Evolutionary conservation across 2,113 vertebrate species (phyloP).

Genomic region (Pithys albifrons): DNA sequence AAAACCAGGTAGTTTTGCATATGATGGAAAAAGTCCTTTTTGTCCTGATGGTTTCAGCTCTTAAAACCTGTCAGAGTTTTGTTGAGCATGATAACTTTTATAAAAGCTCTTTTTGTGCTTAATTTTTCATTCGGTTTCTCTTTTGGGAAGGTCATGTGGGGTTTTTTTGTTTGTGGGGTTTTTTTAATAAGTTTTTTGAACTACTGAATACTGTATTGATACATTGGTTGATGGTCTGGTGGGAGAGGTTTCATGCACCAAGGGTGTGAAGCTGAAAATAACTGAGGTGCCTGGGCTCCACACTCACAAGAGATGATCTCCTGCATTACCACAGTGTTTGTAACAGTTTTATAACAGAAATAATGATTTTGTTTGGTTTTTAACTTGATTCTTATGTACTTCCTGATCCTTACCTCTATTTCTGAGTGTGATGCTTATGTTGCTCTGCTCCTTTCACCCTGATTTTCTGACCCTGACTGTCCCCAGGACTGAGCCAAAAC

Average conservation of each 20-base stretch:
- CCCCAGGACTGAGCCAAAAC: neutral
- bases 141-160: neutral
- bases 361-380: neutral
- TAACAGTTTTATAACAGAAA: conserved; percentile 22
- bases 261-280: neutral
- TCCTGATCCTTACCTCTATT: neutral
- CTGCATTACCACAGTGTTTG: neutral
- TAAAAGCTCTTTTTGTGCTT: neutral
- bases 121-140: neutral
- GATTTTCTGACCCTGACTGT: neutral
- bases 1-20: neutral
- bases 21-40: neutral
- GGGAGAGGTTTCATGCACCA: neutral
- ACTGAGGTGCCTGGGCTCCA: neutral
- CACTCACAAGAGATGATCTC: neutral
- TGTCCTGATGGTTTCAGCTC: neutral
- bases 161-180: neutral
- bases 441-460: neutral
- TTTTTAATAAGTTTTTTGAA: neutral
- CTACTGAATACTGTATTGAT: neutral
- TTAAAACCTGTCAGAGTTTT: neutral
- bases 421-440: neutral
- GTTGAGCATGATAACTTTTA: neutral
- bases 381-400: neutral
- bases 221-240: neutral